Conservation (phyloP, 2,888 invertebrate genomes). For the Caenorhabditis doughertyi region DNA sequence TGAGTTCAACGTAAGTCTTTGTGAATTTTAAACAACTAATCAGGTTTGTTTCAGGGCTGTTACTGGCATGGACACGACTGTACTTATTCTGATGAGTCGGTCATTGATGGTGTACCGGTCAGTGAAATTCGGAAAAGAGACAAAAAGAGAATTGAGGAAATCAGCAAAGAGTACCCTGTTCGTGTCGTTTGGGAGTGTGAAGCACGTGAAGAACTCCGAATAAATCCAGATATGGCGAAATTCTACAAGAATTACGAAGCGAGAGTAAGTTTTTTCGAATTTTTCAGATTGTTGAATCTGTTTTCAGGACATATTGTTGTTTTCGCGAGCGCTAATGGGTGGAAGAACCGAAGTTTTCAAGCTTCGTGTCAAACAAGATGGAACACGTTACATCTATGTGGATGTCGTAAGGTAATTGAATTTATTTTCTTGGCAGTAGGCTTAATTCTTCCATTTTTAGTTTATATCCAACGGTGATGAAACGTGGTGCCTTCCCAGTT, state of each 20-base stretch:
- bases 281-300: background rate
- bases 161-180: background rate
- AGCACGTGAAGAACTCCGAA: background rate
- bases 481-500: background rate
- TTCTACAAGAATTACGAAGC: background rate
- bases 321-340: background rate
- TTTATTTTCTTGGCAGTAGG: too few relatives aligned
- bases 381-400: background rate
- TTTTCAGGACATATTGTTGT: background rate
- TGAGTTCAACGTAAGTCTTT: background rate
- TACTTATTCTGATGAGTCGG: constrained; percentile 28
- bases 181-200: background rate
- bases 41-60: constrained; percentile 33
- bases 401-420: background rate
- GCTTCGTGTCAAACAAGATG: too few relatives aligned
- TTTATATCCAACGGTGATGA: constrained; percentile 12
- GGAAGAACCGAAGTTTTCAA: constrained; percentile 4
- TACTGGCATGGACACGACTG: constrained; percentile 59
- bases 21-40: background rate
- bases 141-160: background rate
- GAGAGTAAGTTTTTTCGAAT: background rate
- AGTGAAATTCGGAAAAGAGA: background rate
- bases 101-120: constrained; percentile 18
- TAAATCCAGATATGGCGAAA: background rate
- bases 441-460: too few relatives aligned